These are phyloP conservation scores for Pissodes strobi DNA, from an alignment of 1,140 invertebrate species.

Conservation along the genomic window DNA sequence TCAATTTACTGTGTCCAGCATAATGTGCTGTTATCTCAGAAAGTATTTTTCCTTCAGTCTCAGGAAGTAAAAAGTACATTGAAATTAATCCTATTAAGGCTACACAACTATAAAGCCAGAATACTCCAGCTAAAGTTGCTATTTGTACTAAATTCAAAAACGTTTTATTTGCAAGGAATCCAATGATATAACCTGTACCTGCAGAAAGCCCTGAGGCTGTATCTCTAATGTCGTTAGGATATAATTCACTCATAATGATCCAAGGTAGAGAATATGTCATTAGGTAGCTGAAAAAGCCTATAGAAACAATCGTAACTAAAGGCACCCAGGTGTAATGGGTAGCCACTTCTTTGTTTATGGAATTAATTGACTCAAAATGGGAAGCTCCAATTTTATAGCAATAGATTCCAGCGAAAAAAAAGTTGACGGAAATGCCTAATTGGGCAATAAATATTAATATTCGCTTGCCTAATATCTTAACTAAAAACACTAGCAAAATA, in stretches of 20 bases:
- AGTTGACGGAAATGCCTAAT: conserved; percentile 64
- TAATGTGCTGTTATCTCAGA: conserved; percentile 75
- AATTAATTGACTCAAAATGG: conserved; percentile 18
- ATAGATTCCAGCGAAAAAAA: conserved; percentile 64
- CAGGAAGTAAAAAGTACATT: conserved; percentile 66
- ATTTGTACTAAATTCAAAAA: conserved; percentile 67
- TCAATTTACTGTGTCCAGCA: conserved; percentile 61
- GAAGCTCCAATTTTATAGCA: conserved; percentile 54
- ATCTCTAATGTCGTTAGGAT: conserved; percentile 67
- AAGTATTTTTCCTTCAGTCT: conserved; percentile 82
- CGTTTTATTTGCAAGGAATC: conserved; percentile 72
- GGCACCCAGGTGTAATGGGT: conserved; percentile 68
- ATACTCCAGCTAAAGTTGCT: conserved; percentile 68
- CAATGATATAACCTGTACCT: conserved; percentile 71
- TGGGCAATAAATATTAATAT: conserved; percentile 68
- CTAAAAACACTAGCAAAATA: conserved; percentile 64
- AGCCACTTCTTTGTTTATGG: conserved; percentile 33
- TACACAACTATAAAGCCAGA: conserved; percentile 66
- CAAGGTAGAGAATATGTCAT: conserved; percentile 75
- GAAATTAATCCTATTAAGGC: conserved; percentile 66
- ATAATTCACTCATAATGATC: conserved; percentile 76
- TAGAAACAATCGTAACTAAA: conserved; percentile 64
- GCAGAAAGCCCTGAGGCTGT: conserved; percentile 69
- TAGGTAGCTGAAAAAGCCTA: conserved; percentile 70
- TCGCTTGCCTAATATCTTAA: conserved; percentile 73